Percentiles rank a stretch among this genome's conserved stretches.
Evolutionary conservation across 2,113 vertebrate species (phyloP).

Genomic region (Gavia stellata): DNA sequence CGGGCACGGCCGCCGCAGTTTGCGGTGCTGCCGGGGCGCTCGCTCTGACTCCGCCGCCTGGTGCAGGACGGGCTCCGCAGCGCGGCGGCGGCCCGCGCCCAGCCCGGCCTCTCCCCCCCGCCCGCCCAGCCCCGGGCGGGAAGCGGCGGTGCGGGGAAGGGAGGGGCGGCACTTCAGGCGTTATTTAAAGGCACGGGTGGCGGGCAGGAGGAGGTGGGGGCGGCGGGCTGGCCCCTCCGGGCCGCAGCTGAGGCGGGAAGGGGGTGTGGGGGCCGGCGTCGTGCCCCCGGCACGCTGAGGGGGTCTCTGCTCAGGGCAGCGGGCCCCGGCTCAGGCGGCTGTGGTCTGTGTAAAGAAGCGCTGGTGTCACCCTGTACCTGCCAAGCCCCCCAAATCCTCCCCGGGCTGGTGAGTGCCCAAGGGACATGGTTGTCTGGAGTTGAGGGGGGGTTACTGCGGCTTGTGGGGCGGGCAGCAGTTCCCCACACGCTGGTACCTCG

Average conservation of each 20-base stretch:
- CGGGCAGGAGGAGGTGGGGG: not conserved
- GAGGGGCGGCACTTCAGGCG: not conserved
- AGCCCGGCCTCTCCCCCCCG: not conserved
- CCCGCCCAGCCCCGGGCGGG: not conserved
- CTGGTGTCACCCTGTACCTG: not conserved
- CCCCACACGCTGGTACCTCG: rapidly evolving
- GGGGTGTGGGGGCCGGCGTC: not conserved
- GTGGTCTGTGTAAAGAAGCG: no score
- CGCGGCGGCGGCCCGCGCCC: not conserved
- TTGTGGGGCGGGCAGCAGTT: rapidly evolving
- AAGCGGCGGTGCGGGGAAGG: not conserved
- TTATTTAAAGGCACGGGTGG: not conserved
- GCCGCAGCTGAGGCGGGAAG: not conserved
- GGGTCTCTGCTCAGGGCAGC: not conserved
- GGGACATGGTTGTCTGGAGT: rapidly evolving
- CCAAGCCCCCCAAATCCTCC: no score
- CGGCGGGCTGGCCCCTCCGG: no score
- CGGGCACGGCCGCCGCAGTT: conserved; percentile 19
- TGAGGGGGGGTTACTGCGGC: no score
- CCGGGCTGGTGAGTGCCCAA: no score
- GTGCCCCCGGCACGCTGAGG: not conserved
- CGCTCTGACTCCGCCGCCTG: conserved; percentile 66
- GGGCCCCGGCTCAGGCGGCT: not conserved
- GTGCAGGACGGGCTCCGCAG: conserved; percentile 65
- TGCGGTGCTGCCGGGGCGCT: conserved; percentile 46